A percentile compares a stretch with the other conserved stretches of the same genome.
phyloP scores from a whole-genome alignment of 2,797 vertebrate genomes.

The Polyboroides typus region DNA sequence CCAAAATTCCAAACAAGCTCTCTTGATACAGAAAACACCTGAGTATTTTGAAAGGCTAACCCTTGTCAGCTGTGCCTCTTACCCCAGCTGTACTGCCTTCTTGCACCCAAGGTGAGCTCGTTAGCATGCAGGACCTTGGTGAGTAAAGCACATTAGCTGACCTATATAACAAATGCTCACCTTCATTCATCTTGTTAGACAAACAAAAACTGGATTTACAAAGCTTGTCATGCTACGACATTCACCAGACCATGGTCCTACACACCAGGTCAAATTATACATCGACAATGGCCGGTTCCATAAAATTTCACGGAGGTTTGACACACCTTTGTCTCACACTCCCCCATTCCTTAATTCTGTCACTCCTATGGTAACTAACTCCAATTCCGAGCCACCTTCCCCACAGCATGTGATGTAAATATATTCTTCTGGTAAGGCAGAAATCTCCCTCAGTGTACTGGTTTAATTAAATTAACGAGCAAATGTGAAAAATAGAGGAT shows the following conservation, averaged over 20 bases:
- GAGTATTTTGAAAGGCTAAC: background rate
- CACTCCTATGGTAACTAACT: background rate
- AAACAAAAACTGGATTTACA: background rate
- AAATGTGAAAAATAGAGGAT: background rate
- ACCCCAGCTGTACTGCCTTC: background rate
- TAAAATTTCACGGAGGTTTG: background rate
- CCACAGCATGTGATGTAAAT: background rate
- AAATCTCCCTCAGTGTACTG: background rate
- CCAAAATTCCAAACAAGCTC: background rate
- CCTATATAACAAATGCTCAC: background rate
- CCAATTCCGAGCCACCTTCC: background rate
- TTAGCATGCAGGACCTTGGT: background rate
- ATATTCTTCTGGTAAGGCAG: background rate
- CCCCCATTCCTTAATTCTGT: background rate
- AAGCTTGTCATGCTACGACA: background rate
- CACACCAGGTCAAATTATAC: background rate
- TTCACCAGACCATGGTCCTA: background rate
- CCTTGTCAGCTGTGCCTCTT: background rate
- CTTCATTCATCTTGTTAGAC: background rate
- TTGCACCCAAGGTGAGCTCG: background rate
- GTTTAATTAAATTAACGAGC: background rate
- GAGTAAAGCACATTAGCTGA: background rate
- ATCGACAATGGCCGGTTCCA: rapidly evolving
- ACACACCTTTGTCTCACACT: background rate
- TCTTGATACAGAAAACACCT: background rate